These are phyloP conservation scores for Hemicrepidius hirtus DNA, from an alignment of 2,888 invertebrate genomes.

Conservation along the genomic window DNA sequence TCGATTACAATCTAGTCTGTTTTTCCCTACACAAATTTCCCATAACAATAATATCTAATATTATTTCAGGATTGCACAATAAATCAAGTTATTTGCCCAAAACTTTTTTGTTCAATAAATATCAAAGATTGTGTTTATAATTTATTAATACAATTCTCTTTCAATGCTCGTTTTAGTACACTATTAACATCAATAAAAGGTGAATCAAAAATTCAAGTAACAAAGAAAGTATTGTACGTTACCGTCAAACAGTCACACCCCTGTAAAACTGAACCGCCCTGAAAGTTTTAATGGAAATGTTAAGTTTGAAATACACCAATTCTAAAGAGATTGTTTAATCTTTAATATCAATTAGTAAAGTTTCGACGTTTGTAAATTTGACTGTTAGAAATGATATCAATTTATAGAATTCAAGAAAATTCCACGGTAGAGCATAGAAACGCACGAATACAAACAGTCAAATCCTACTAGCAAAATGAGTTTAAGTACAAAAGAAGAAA, in stretches of 20 bases:
- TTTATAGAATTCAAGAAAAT: not conserved
- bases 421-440: not conserved
- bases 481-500: not conserved
- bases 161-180: too few species aligned
- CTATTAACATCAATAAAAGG: not conserved
- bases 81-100: too few species aligned
- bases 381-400: not conserved
- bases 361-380: not conserved
- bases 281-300: constrained; percentile 13
- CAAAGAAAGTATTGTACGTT: not conserved
- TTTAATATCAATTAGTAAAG: constrained; percentile 9
- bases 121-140: too few species aligned
- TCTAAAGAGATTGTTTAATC: not conserved
- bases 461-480: not conserved
- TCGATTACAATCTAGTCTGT: too few species aligned
- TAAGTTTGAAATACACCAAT: not conserved
- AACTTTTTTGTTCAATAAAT: too few species aligned
- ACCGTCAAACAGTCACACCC: not conserved
- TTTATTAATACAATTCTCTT: too few species aligned
- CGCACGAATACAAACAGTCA: constrained; percentile 17
- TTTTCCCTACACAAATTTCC: too few species aligned
- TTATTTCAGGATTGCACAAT: too few species aligned
- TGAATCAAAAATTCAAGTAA: not conserved
- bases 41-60: too few species aligned
- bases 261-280: constrained; percentile 1